Evolutionary conservation across 1,140 invertebrate species (phyloP).

Genomic region (Neodiprion fabricii): DNA sequence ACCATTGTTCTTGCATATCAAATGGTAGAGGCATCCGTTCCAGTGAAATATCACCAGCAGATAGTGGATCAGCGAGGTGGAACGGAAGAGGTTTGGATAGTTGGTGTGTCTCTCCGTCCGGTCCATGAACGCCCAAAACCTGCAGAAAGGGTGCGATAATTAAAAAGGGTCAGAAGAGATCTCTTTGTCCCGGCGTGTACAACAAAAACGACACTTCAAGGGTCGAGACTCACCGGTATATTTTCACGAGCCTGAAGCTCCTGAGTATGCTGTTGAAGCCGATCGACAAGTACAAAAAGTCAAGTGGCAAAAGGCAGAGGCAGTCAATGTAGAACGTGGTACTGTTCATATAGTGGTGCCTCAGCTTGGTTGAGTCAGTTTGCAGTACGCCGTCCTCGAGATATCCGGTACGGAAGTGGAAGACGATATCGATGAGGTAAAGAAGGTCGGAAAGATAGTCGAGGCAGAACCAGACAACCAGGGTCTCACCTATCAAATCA

Average conservation of each 20-base stretch:
- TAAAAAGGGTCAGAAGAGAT: slow-evolving; percentile 17
- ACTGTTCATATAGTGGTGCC: slow-evolving; percentile 98
- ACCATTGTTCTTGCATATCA: slow-evolving; percentile 93
- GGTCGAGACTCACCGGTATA: slow-evolving; percentile 73
- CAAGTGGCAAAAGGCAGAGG: slow-evolving; percentile 94
- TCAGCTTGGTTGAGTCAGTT: slow-evolving; percentile 90
- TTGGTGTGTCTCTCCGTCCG: slow-evolving; percentile 97
- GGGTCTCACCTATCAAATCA: slow-evolving; percentile 74
- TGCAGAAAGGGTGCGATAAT: slow-evolving; percentile 28
- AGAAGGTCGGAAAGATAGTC: slow-evolving; percentile 97
- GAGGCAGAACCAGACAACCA: slow-evolving; percentile 94
- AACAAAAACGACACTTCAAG: slow-evolving; percentile 13
- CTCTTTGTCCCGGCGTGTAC: too few relatives aligned
- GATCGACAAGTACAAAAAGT: slow-evolving; percentile 97
- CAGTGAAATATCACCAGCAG: slow-evolving; percentile 98
- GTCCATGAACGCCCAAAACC: slow-evolving; percentile 98
- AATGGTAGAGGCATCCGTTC: slow-evolving; percentile 98
- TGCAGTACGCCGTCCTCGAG: slow-evolving; percentile 96
- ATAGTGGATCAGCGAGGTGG: slow-evolving; percentile 93
- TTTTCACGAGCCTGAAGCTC: slow-evolving; percentile 96
- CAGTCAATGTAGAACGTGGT: slow-evolving; percentile 99
- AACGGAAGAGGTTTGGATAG: slow-evolving; percentile 97
- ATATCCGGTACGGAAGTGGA: slow-evolving; percentile 97
- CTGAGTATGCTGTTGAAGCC: slow-evolving; percentile 97
- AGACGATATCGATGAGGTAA: slow-evolving; percentile 94